Percentiles rank a stretch among this genome's conserved stretches.
These are phyloP conservation scores for Bellardia pandia DNA, from an alignment of 2,888 invertebrate species.

Conservation along the genomic window DNA sequence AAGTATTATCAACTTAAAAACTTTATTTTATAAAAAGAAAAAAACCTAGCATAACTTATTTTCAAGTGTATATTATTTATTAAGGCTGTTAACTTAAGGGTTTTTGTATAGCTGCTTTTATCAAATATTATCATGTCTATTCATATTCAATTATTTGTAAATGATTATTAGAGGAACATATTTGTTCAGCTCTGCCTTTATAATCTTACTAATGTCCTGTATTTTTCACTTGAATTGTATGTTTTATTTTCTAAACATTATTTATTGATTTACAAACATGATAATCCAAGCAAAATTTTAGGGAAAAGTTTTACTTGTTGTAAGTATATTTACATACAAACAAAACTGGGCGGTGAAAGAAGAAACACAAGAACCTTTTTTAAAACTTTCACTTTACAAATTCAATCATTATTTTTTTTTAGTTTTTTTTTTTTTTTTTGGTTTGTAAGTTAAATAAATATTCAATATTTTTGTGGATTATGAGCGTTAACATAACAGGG, in stretches of 20 bases:
- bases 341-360: neutral
- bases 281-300: slow-evolving; percentile 22
- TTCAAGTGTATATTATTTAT: neutral
- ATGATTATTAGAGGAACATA: slow-evolving; percentile 7
- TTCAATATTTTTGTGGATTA: slow-evolving; percentile 12
- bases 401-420: slow-evolving; percentile 26
- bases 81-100: too few species aligned
- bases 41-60: neutral
- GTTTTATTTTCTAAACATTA: slow-evolving; percentile 5
- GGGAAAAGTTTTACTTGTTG: neutral
- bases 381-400: slow-evolving; percentile 21
- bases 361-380: neutral
- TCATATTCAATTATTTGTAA: slow-evolving; percentile 47
- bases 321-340: neutral
- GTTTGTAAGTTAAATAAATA: slow-evolving; percentile 17
- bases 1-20: neutral
- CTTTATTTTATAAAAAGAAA: neutral
- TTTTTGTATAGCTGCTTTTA: neutral
- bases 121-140: neutral
- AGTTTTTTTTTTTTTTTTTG: neutral
- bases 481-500: slow-evolving; percentile 3
- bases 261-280: slow-evolving; percentile 47
- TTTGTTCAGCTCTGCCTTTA: neutral
- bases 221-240: slow-evolving; percentile 12
- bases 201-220: neutral